Evolutionary conservation across 2,113 vertebrate genomes (phyloP).

Genomic region (Odontesthes bonariensis): DNA sequence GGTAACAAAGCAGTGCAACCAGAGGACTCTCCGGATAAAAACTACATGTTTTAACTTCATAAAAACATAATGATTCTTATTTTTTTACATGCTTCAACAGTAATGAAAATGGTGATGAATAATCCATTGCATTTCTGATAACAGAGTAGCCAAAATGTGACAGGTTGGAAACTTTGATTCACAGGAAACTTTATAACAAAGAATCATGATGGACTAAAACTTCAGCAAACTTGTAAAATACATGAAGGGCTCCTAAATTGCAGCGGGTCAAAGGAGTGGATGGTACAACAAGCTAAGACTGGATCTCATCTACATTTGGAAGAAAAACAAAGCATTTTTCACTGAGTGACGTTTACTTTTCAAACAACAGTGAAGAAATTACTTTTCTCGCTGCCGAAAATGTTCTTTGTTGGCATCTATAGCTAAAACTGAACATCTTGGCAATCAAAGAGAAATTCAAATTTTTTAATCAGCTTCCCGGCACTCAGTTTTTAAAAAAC

Average conservation of each 20-base stretch:
- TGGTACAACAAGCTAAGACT: neutral
- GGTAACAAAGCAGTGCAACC: no score
- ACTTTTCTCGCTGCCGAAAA: neutral
- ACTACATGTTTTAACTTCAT: no score
- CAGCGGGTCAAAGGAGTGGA: neutral
- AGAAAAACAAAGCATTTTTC: neutral
- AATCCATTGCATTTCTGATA: no score
- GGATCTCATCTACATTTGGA: no score
- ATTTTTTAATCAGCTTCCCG: conserved; percentile 2
- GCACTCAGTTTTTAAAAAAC: neutral
- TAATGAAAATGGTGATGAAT: no score
- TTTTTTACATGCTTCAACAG: no score
- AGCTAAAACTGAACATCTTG: conserved; percentile 1
- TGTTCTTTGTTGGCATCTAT: no score
- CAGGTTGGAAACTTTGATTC: no score
- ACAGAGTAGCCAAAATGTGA: no score
- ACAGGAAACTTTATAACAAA: no score
- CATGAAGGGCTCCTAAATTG: neutral
- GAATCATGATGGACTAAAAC: neutral
- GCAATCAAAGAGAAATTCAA: neutral
- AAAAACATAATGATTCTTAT: no score
- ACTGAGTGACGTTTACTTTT: neutral
- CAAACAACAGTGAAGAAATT: neutral
- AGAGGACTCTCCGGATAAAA: no score
- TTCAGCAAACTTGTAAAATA: neutral